phyloP scores from a whole-genome alignment of 2,888 invertebrate genomes.

The Smittia aterrima region DNA sequence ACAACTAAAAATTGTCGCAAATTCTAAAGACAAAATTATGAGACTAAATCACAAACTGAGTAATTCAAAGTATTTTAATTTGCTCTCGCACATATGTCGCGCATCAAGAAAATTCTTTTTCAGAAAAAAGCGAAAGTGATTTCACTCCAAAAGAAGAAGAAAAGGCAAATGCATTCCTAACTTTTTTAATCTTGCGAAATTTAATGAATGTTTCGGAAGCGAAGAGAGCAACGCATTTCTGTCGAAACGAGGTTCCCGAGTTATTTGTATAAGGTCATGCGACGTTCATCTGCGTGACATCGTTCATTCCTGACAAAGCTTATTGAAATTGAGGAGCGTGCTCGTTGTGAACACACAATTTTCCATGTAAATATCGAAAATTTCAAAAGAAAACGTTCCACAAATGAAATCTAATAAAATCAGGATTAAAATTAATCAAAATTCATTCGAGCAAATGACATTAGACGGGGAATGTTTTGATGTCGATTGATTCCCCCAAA shows the following conservation, averaged over 20 bases:
- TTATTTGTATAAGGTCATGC: conserved; percentile 37
- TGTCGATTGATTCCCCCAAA: neutral
- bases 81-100: neutral
- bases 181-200: neutral
- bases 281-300: conserved; percentile 7
- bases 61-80: no score
- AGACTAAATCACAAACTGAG: no score
- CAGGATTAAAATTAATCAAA: conserved; percentile 37
- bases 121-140: neutral
- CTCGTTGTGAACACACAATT: neutral
- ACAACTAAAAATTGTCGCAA: no score
- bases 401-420: conserved; percentile 41
- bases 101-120: neutral
- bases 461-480: conserved; percentile 3
- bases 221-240: conserved; percentile 1
- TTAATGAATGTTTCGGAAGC: neutral
- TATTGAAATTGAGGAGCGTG: neutral
- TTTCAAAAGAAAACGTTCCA: neutral
- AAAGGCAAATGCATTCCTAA: no score
- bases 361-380: neutral
- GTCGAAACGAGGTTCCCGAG: neutral
- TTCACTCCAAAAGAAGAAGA: no score
- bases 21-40: no score
- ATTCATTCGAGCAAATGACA: conserved; percentile 23
- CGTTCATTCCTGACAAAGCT: neutral